phyloP scores from a whole-genome alignment of 1,140 invertebrate species.

The Dreissena polymorpha region DNA sequence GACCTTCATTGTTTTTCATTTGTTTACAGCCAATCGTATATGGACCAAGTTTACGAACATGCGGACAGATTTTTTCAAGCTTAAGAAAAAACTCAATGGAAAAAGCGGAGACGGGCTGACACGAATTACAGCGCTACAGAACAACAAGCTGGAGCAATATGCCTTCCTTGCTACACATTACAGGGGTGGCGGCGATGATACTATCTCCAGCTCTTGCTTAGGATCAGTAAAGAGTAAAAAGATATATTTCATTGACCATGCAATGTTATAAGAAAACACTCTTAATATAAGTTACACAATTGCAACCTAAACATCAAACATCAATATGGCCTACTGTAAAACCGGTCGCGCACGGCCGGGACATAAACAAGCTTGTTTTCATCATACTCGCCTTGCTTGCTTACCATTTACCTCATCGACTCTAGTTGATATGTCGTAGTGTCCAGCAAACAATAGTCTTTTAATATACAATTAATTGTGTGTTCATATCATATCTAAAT shows the following conservation, averaged over 20 bases:
- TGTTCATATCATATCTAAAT: too few relatives aligned
- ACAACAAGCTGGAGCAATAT: slow-evolving; percentile 6
- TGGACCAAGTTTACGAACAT: slow-evolving; percentile 10
- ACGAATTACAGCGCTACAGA: slow-evolving; percentile 13
- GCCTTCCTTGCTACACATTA: slow-evolving; percentile 15
- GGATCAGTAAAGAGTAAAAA: slow-evolving; percentile 6
- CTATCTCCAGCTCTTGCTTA: slow-evolving; percentile 9
- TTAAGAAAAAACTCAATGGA: slow-evolving; percentile 1
- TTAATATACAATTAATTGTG: too few relatives aligned
- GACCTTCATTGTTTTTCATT: background rate
- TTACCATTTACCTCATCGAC: too few relatives aligned
- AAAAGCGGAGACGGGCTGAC: slow-evolving; percentile 18
- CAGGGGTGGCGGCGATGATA: background rate
- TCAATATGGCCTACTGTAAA: too few relatives aligned
- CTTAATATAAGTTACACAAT: too few relatives aligned
- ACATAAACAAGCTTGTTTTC: too few relatives aligned
- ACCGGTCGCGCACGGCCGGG: too few relatives aligned
- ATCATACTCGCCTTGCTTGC: too few relatives aligned
- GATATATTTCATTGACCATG: background rate
- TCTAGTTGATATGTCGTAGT: too few relatives aligned
- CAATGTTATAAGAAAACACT: too few relatives aligned
- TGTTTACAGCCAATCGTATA: slow-evolving; percentile 18
- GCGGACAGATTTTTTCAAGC: slow-evolving; percentile 16
- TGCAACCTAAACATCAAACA: too few relatives aligned
- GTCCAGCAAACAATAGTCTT: too few relatives aligned